A percentile compares a stretch with the other conserved stretches of the same genome.
phyloP scores from a whole-genome alignment of 2,797 vertebrate genomes.

The Pipistrellus pygmaeus region DNA sequence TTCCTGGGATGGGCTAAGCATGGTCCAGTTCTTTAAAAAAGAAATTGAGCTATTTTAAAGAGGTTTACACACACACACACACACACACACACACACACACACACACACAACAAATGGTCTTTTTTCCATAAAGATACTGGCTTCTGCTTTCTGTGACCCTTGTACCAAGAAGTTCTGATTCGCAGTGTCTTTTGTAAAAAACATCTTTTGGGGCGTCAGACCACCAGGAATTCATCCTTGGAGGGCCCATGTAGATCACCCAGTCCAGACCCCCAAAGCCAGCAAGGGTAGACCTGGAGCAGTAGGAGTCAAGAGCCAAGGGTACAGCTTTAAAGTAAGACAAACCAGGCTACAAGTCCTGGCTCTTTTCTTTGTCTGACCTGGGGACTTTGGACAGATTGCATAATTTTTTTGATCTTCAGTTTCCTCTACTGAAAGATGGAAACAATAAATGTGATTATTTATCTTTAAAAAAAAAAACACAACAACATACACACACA shows the following conservation, averaged over 20 bases:
- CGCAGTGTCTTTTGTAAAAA: not conserved
- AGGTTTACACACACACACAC: not conserved
- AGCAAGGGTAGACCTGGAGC: not conserved
- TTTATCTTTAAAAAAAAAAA: not conserved
- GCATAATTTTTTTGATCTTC: not conserved
- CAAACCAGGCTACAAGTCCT: not conserved
- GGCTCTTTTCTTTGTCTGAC: not conserved
- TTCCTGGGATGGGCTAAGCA: constrained; percentile 68
- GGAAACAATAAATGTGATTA: not conserved
- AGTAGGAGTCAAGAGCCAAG: not conserved
- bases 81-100: not conserved
- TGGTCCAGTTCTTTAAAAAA: not conserved
- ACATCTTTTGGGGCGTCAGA: not conserved
- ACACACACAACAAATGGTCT: too few species aligned
- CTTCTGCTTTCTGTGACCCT: not conserved
- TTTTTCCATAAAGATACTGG: not conserved
- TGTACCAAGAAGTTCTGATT: not conserved
- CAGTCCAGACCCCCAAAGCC: not conserved
- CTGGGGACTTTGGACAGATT: not conserved
- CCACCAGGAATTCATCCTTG: not conserved
- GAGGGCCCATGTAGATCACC: not conserved
- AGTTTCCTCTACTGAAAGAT: not conserved
- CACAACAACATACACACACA: too few species aligned
- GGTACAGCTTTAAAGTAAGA: not conserved
- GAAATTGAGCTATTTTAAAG: not conserved